Conservation (phyloP, 2,797 vertebrate genomes). For the Loriculus beryllinus region DNA sequence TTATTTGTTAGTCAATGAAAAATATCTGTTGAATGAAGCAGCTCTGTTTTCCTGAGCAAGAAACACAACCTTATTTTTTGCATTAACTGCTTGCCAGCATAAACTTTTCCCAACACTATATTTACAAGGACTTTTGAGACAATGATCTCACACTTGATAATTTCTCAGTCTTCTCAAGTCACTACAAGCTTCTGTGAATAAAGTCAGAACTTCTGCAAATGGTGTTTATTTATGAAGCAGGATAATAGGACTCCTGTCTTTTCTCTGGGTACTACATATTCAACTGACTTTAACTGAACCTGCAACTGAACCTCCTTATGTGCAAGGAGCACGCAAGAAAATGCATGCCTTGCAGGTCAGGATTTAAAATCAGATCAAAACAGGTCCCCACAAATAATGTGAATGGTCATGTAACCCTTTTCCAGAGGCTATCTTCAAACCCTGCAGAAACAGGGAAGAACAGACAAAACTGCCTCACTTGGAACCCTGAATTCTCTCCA, state of each 20-base stretch:
- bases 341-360: not conserved
- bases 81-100: not conserved
- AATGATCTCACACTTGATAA: not conserved
- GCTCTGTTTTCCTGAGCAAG: not conserved
- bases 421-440: not conserved
- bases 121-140: not conserved
- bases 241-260: not conserved
- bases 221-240: not conserved
- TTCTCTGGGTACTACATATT: not conserved
- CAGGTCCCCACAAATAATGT: not conserved
- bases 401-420: not conserved
- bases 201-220: not conserved
- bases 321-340: not conserved
- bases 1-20: constrained; percentile 30
- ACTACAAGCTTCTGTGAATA: not conserved
- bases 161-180: not conserved
- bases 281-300: not conserved
- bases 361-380: not conserved
- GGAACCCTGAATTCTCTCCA: not conserved
- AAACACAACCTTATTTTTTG: not conserved
- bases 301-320: not conserved
- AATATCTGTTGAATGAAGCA: not conserved
- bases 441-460: not conserved
- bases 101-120: not conserved
- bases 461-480: not conserved